phyloP scores from a whole-genome alignment of 1,140 invertebrate genomes.

The Galleria mellonella region DNA sequence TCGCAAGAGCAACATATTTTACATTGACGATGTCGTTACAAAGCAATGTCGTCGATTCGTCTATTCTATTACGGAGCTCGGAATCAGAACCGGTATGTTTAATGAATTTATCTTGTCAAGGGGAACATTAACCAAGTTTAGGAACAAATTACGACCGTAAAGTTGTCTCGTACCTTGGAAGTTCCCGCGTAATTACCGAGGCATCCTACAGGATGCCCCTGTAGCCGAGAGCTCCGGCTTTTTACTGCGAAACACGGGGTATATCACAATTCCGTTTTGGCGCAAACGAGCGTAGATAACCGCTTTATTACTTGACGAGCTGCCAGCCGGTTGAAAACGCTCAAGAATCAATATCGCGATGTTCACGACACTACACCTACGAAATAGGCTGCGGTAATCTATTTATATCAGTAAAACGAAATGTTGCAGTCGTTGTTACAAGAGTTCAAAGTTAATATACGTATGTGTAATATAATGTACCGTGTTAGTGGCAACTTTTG shows the following conservation, averaged over 20 bases:
- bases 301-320: slow-evolving; percentile 55
- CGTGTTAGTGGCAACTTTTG: slow-evolving; percentile 18
- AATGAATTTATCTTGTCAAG: slow-evolving; percentile 70
- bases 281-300: slow-evolving; percentile 57
- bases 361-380: slow-evolving; percentile 5
- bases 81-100: slow-evolving; percentile 41
- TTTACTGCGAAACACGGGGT: slow-evolving; percentile 29
- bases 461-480: slow-evolving; percentile 1
- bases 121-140: slow-evolving; percentile 67
- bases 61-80: slow-evolving; percentile 20
- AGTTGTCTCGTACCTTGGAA: slow-evolving; percentile 54
- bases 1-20: slow-evolving; percentile 8
- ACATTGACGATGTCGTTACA: slow-evolving; percentile 36
- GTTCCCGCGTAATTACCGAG: slow-evolving; percentile 53
- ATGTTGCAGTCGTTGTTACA: slow-evolving; percentile 3
- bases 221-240: slow-evolving; percentile 24
- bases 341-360: slow-evolving; percentile 43
- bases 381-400: slow-evolving; percentile 21
- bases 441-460: not conserved
- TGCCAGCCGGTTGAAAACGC: slow-evolving; percentile 33
- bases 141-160: slow-evolving; percentile 63
- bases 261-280: slow-evolving; percentile 42
- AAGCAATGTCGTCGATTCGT: slow-evolving; percentile 22
- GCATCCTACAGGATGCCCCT: slow-evolving; percentile 39
- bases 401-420: slow-evolving; percentile 23